phyloP scores from a whole-genome alignment of 2,797 vertebrate genomes.

The Tangara arthus region DNA sequence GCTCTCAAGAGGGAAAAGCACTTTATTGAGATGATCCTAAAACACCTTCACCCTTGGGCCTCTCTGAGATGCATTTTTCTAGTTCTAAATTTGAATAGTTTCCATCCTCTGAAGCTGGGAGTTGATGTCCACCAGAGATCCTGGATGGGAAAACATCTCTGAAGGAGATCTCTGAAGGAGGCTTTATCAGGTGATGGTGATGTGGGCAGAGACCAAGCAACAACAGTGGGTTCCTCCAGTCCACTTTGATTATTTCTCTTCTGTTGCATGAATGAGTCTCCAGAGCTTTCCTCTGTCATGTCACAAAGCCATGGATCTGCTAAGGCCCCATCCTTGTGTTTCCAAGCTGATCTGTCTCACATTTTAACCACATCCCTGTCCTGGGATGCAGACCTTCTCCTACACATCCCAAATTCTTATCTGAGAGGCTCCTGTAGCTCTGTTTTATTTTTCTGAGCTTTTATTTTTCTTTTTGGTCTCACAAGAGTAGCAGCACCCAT shows the following conservation, averaged over 20 bases:
- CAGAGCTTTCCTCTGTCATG: not conserved
- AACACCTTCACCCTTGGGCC: not conserved
- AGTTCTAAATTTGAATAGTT: not conserved
- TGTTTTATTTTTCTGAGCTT: not conserved
- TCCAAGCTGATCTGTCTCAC: not conserved
- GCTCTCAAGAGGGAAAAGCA: not conserved
- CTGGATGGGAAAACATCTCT: not conserved
- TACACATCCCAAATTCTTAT: not conserved
- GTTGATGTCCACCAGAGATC: not conserved
- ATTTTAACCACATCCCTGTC: not conserved
- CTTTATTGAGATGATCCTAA: not conserved
- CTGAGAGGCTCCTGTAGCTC: not conserved
- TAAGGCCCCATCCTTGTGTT: not conserved
- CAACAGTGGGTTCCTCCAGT: not conserved
- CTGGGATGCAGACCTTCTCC: not conserved
- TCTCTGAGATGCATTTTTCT: not conserved
- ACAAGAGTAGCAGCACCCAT: rapidly evolving
- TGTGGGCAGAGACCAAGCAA: not conserved
- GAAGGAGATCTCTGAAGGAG: not conserved
- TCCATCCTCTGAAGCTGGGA: not conserved
- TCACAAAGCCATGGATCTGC: not conserved
- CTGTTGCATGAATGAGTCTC: rapidly evolving
- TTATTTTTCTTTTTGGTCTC: not conserved
- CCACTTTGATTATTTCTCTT: not conserved
- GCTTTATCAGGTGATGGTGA: not conserved